Percentiles rank a stretch among this genome's conserved stretches.
These are phyloP conservation scores for Peribatodes rhomboidaria DNA, from an alignment of 2,888 invertebrate genomes.

Conservation along the genomic window DNA sequence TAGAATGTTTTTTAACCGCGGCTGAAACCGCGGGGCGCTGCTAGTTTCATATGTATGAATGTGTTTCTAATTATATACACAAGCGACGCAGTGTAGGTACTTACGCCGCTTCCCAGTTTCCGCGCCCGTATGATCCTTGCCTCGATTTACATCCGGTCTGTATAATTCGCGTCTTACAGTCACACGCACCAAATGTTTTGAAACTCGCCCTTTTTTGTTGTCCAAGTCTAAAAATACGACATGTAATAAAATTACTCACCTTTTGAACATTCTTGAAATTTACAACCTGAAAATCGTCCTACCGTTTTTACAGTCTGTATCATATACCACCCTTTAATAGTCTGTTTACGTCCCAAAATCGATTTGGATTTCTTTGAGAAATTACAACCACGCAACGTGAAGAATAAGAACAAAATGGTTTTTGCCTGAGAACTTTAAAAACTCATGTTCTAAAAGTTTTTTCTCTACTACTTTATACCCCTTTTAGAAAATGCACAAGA, in stretches of 20 bases:
- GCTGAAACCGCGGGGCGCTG: too few relatives aligned
- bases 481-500: slow-evolving; percentile 45
- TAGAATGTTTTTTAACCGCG: too few relatives aligned
- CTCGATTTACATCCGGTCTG: too few relatives aligned
- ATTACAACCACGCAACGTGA: slow-evolving; percentile 56
- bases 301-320: slow-evolving; percentile 71
- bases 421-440: slow-evolving; percentile 60
- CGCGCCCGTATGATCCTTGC: too few relatives aligned
- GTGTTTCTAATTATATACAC: too few relatives aligned
- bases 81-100: too few relatives aligned
- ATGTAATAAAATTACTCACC: slow-evolving; percentile 3
- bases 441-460: slow-evolving; percentile 68
- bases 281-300: slow-evolving; percentile 63
- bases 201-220: background rate
- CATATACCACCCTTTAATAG: slow-evolving; percentile 59
- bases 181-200: background rate
- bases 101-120: too few relatives aligned
- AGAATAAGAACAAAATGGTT: slow-evolving; percentile 63
- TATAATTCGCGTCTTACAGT: background rate
- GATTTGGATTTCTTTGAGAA: slow-evolving; percentile 52
- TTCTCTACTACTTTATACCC: slow-evolving; percentile 60
- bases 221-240: background rate
- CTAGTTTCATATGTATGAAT: too few relatives aligned
- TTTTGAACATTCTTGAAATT: slow-evolving; percentile 12
- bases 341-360: slow-evolving; percentile 65